Evolutionary conservation across 35 echinoderm and acorn worm species (phyloP).

Genomic region (Acanthaster planci): DNA sequence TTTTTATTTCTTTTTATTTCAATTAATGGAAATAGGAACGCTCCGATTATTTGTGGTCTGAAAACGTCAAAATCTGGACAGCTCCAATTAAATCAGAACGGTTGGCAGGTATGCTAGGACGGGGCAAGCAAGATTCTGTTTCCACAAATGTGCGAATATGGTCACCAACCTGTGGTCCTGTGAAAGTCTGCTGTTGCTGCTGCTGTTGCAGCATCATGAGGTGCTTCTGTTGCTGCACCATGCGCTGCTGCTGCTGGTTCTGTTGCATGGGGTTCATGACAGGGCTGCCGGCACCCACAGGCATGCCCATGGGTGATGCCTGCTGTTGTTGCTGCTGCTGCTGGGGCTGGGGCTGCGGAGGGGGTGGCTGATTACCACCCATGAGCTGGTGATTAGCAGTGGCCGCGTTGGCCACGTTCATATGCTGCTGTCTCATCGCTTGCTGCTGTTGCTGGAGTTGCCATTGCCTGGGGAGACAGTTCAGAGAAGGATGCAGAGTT

Average conservation of each 20-base stretch:
- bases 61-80: no score
- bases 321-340: constrained; percentile 3
- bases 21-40: no score
- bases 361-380: neutral
- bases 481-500: no score
- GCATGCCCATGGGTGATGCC: neutral
- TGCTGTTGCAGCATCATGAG: constrained; percentile 83
- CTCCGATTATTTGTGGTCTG: no score
- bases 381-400: constrained; percentile 4
- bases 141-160: neutral
- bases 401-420: constrained; percentile 25
- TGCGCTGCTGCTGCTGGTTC: constrained; percentile 57
- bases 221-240: constrained; percentile 81
- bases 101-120: no score
- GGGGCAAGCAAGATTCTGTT: neutral
- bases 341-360: no score
- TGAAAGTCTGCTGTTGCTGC: constrained; percentile 83
- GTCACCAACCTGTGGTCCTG: constrained; percentile 78
- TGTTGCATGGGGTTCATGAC: constrained; percentile 22
- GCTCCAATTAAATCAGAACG: no score
- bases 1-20: no score
- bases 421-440: constrained; percentile 19
- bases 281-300: no score
- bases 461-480: constrained; percentile 11
- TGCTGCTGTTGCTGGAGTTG: constrained; percentile 47